Evolutionary conservation across 2,113 vertebrate species (phyloP).

Genomic region (Entomyzon cyanotis): DNA sequence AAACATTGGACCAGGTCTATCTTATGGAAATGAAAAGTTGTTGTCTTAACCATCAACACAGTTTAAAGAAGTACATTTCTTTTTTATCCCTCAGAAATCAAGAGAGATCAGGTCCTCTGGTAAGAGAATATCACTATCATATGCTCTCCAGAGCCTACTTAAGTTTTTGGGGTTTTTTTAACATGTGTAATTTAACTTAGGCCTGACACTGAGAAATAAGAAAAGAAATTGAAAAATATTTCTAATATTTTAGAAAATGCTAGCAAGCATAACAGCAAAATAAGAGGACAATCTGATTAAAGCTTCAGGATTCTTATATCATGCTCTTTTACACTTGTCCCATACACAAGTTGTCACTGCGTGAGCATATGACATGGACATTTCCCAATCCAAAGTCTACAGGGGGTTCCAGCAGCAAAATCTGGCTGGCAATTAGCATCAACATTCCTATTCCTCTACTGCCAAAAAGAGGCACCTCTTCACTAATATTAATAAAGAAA

Average conservation of each 20-base stretch:
- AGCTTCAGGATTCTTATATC: background rate
- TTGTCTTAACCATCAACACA: background rate
- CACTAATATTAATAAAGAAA: background rate
- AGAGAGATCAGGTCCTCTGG: background rate
- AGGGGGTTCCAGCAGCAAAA: background rate
- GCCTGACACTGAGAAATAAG: background rate
- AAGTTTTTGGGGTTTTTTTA: background rate
- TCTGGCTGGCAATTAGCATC: background rate
- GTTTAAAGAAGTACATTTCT: background rate
- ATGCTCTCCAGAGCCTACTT: background rate
- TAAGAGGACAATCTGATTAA: background rate
- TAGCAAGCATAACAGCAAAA: background rate
- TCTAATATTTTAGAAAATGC: background rate
- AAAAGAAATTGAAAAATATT: background rate
- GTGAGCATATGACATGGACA: rapidly evolving
- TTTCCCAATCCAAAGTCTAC: background rate
- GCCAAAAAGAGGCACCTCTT: background rate
- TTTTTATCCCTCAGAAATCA: background rate
- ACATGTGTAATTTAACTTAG: background rate
- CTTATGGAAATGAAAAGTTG: background rate
- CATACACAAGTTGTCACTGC: background rate
- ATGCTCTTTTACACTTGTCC: background rate
- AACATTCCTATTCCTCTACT: background rate
- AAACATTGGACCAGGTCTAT: background rate
- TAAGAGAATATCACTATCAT: background rate